Base-by-base conservation (phyloP, 64 coral and sea anemone species). In the Orbicella faveolata region DNA sequence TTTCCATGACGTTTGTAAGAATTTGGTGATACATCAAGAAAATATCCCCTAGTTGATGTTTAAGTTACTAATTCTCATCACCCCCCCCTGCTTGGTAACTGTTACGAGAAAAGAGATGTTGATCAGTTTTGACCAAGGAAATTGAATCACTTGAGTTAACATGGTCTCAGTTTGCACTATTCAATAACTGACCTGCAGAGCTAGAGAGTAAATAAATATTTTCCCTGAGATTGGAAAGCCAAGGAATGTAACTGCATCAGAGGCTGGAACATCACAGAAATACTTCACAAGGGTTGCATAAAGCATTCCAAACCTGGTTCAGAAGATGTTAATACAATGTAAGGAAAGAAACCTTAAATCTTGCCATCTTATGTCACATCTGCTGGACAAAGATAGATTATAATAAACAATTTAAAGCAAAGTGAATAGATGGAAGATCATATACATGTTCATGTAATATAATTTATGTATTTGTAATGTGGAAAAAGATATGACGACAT, bases 261-360 rank as follows among this genome's bases (percentile, higher is more conserved):
- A 63, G 21, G 88, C 37, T 75, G 95, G 95, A 12, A 94, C 72
- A 83, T 96, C 95, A 74, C 39, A 75, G 69, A 90, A 96, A 87
- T 96, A 96, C 39, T 87, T 77, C 11, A 96, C 77, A 23, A 96
- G 82, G 73, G 62, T 87, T 77, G 95, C 95, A 94, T 83, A 96
- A 19, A 96, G 51, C 81, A 96, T 64, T 6, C 95, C 91, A 83
- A 87, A 92, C 17, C 90, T 92, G 74, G 52, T 21, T 52, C 13
- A 36, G 77, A 23, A 53, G 19, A 39, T 34, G 4, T 15, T 33
- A 18, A 34, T 25, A 14, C 9, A 18, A 88, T 88, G 73, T 62
- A 63, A 88, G 75, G 87, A 75, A 88, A 77, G 23, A 34, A 72
- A 69, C 26, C 19, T 55, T 30, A 21, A 53, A 23, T 23, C 7